phyloP scores from a whole-genome alignment of 2,113 vertebrate genomes.

The Circaetus cinerascens region DNA sequence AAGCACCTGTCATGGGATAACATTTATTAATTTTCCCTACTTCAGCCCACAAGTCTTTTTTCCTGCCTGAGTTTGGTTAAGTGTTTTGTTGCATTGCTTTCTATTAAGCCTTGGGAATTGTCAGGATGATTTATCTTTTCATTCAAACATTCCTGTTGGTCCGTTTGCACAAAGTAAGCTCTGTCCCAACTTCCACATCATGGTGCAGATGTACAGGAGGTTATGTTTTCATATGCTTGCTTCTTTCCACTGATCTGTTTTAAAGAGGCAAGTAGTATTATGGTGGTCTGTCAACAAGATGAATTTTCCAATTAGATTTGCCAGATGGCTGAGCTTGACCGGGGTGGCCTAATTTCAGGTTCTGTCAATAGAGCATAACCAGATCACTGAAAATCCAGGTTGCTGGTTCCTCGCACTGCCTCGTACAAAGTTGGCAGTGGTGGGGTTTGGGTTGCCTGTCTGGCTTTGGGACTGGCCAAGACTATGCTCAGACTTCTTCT shows the following conservation, averaged over 20 bases:
- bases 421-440: not conserved
- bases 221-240: not conserved
- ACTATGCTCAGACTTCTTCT: not conserved
- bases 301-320: not conserved
- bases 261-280: not conserved
- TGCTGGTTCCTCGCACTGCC: not conserved
- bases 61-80: not conserved
- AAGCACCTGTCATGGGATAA: not conserved
- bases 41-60: not conserved
- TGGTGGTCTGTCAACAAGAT: not conserved
- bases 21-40: not conserved
- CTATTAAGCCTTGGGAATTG: not conserved
- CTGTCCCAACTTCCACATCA: not conserved
- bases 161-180: fast-evolving
- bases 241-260: not conserved
- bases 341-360: not conserved
- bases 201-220: not conserved
- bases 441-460: not conserved
- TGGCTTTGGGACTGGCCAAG: not conserved
- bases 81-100: not conserved
- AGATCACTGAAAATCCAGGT: not conserved
- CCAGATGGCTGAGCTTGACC: not conserved
- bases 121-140: not conserved
- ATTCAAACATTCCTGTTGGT: not conserved
- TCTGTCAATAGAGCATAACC: not conserved